These are phyloP conservation scores for Blastobasis adustella DNA, from an alignment of 2,888 invertebrate genomes.

Conservation along the genomic window DNA sequence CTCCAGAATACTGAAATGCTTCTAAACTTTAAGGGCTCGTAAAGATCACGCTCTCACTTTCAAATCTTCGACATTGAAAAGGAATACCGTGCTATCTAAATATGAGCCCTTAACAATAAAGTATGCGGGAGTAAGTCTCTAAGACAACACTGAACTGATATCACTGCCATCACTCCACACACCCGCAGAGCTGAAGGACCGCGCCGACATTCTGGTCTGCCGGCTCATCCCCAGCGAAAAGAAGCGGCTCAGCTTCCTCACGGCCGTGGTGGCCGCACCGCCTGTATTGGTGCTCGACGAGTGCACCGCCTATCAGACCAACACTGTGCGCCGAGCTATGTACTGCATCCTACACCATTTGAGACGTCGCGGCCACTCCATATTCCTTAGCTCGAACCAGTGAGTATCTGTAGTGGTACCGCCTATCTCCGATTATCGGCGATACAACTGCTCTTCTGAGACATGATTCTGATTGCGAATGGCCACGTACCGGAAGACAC, in stretches of 20 bases:
- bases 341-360: conserved; percentile 44
- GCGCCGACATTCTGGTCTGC: conserved; percentile 12
- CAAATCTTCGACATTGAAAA: too few relatives aligned
- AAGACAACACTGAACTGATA: too few relatives aligned
- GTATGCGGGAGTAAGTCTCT: too few relatives aligned
- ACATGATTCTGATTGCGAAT: too few relatives aligned
- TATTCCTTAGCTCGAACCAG: conserved; percentile 45
- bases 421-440: neutral
- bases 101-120: too few relatives aligned
- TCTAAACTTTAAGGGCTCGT: too few relatives aligned
- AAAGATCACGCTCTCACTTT: too few relatives aligned
- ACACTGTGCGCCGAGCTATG: conserved; percentile 43
- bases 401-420: conserved; percentile 12
- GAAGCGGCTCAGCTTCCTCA: conserved; percentile 41
- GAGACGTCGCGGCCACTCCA: conserved; percentile 44
- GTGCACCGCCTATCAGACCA: conserved; percentile 47
- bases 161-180: too few relatives aligned
- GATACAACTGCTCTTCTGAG: too few relatives aligned
- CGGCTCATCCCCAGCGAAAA: conserved; percentile 16
- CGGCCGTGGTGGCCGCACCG: conserved; percentile 51
- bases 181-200: conserved; percentile 16
- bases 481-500: too few relatives aligned
- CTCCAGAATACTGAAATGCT: too few relatives aligned
- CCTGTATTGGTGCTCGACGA: conserved; percentile 51
- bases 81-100: too few relatives aligned